Percentiles rank a stretch among this genome's conserved stretches.
Evolutionary conservation across 1,140 invertebrate genomes (phyloP).

Genomic region (Danaus melanippus): DNA sequence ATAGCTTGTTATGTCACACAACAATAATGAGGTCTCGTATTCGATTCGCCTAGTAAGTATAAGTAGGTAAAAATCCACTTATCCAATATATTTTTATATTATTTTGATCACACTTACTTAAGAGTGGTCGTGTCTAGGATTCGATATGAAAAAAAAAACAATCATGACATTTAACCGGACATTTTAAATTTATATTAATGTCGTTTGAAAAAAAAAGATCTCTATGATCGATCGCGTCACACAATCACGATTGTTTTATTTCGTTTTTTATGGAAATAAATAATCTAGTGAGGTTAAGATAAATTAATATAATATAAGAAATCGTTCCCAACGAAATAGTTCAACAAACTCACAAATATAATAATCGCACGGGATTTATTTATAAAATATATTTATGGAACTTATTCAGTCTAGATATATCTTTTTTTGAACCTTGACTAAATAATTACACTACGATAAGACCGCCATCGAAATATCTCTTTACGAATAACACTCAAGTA

Average conservation of each 20-base stretch:
- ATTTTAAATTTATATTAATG: not conserved
- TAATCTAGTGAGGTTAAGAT: no score
- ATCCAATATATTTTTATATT: constrained; percentile 37
- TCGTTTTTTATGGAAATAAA: not conserved
- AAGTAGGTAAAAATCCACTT: constrained; percentile 57
- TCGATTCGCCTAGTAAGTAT: constrained; percentile 42
- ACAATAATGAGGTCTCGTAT: constrained; percentile 48
- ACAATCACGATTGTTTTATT: constrained; percentile 10
- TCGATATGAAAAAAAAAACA: constrained; percentile 14
- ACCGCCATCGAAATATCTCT: constrained; percentile 34
- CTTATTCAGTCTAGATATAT: constrained; percentile 64
- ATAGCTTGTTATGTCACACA: constrained; percentile 19
- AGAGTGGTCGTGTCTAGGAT: constrained; percentile 33
- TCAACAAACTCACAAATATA: constrained; percentile 22
- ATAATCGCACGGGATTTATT: constrained; percentile 28
- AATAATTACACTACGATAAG: constrained; percentile 40
- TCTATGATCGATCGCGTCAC: not conserved
- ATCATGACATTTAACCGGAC: not conserved
- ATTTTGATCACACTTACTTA: constrained; percentile 51
- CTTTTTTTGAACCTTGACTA: constrained; percentile 54
- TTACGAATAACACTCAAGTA: constrained; percentile 50
- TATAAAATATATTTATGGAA: constrained; percentile 30
- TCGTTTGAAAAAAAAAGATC: not conserved
- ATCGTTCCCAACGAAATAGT: constrained; percentile 10
- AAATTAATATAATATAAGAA: no score